Evolutionary conservation across 2,888 invertebrate genomes (phyloP).

Genomic region (Junonia oenone): DNA sequence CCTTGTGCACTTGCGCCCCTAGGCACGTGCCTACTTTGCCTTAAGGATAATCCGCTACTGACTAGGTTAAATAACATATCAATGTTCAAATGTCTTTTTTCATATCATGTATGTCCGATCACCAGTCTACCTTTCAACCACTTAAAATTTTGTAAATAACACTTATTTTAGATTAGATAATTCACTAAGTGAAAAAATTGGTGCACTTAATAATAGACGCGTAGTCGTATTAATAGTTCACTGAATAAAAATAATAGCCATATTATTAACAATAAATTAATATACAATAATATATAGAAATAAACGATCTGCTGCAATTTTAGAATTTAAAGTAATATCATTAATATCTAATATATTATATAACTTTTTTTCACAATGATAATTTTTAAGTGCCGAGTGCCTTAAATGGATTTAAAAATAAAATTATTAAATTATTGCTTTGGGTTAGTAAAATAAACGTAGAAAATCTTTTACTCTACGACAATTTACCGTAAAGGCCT

Average conservation of each 20-base stretch:
- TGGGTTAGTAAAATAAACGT: no score
- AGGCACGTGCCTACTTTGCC: no score
- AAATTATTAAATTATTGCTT: no score
- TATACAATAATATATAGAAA: constrained; percentile 13
- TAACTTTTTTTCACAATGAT: not conserved
- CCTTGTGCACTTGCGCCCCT: no score
- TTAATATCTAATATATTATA: constrained; percentile 3
- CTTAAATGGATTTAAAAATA: constrained; percentile 3
- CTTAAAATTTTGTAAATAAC: constrained; percentile 47
- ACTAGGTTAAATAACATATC: not conserved
- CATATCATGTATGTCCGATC: not conserved
- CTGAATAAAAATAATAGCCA: constrained; percentile 46
- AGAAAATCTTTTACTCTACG: no score
- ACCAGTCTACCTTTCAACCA: not conserved
- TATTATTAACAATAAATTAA: constrained; percentile 47
- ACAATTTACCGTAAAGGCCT: no score
- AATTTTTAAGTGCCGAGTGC: constrained; percentile 3
- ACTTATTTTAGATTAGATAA: constrained; percentile 40
- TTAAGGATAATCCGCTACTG: no score
- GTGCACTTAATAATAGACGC: constrained; percentile 20
- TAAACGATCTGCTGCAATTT: constrained; percentile 33
- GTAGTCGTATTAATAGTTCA: not conserved
- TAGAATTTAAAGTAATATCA: constrained; percentile 19
- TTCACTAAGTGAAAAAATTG: constrained; percentile 40
- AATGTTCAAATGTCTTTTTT: not conserved